Evolutionary conservation across 2,888 invertebrate genomes (phyloP).

Genomic region (Cylindroiulus punctatus): DNA sequence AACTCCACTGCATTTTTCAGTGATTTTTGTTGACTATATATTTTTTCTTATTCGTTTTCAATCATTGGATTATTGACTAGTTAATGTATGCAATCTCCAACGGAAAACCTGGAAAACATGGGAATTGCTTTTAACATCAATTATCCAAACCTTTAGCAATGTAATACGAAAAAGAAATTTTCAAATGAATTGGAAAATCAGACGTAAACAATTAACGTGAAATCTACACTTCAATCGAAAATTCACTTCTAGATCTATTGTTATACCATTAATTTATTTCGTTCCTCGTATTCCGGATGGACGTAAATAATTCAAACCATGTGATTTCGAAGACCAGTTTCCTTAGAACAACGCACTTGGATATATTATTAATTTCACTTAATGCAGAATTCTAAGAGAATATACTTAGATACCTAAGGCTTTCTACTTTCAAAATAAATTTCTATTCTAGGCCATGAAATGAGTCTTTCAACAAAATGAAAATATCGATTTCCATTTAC

Average conservation of each 20-base stretch:
- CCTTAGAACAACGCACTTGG: neutral
- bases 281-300: neutral
- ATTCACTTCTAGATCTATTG: neutral
- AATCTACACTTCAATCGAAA: neutral
- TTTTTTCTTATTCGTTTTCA: no score
- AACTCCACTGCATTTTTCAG: no score
- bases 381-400: neutral
- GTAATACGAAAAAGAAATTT: no score
- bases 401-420: neutral
- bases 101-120: no score
- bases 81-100: no score
- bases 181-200: no score
- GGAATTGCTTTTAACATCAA: no score
- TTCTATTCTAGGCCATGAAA: neutral
- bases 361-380: slow-evolving; percentile 17
- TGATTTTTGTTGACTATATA: no score
- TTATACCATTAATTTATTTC: neutral
- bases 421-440: neutral
- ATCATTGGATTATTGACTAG: no score
- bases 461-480: neutral
- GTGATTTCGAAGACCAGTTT: neutral
- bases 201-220: no score
- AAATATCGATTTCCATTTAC: neutral
- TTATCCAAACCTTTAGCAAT: no score
- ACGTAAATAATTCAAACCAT: neutral